Evolutionary conservation across 2,113 vertebrate genomes (phyloP).

Genomic region (Martes martes): DNA sequence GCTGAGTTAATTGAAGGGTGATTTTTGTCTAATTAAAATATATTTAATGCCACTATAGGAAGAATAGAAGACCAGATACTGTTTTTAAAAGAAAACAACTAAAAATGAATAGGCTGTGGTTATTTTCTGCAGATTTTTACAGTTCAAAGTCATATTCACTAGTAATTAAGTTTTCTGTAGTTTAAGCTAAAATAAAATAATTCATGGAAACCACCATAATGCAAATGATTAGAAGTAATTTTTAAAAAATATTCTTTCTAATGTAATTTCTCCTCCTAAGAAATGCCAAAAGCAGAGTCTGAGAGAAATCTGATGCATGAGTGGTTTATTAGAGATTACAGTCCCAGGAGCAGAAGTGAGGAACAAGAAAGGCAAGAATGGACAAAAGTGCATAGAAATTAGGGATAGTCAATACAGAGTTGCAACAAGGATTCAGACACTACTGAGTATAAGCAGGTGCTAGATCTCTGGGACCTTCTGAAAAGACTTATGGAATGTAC

Average conservation of each 20-base stretch:
- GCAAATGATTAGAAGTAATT: background rate
- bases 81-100: background rate
- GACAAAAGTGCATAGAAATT: too few relatives aligned
- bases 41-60: background rate
- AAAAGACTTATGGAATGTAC: background rate
- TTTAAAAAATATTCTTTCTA: background rate
- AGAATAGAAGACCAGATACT: background rate
- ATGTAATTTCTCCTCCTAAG: constrained; percentile 6
- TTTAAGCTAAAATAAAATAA: background rate
- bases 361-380: background rate
- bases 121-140: background rate
- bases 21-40: background rate
- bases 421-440: background rate
- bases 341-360: rapidly evolving
- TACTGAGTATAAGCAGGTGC: background rate
- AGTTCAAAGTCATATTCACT: background rate
- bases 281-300: background rate
- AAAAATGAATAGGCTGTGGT: background rate
- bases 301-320: background rate
- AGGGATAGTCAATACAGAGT: background rate
- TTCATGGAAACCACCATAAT: background rate
- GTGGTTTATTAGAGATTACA: background rate
- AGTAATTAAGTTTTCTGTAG: background rate
- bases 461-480: background rate
- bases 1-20: background rate